Conservation (phyloP, 2,888 invertebrate genomes). For the Drosophila birchii region DNA sequence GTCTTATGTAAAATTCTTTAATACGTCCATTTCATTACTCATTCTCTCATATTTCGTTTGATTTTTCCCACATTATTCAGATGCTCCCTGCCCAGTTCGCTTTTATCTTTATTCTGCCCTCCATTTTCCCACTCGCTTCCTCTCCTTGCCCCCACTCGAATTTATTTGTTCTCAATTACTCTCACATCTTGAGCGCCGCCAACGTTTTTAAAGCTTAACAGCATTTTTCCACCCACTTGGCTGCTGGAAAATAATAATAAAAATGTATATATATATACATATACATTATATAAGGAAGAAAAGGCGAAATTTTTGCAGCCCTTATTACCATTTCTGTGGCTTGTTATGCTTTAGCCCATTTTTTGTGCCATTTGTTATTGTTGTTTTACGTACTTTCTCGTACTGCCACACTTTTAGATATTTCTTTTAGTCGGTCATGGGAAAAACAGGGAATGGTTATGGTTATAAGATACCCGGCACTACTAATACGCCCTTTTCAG, state of each 20-base stretch:
- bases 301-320: slow-evolving; percentile 34
- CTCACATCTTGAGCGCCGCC: slow-evolving; percentile 39
- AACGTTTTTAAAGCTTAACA: slow-evolving; percentile 68
- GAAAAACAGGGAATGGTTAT: slow-evolving; percentile 3
- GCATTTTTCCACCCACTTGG: slow-evolving; percentile 59
- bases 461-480: background rate
- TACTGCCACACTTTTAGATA: slow-evolving; percentile 65
- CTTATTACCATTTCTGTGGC: slow-evolving; percentile 50
- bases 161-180: slow-evolving; percentile 50
- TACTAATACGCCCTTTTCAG: background rate
- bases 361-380: slow-evolving; percentile 72
- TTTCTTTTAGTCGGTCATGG: slow-evolving; percentile 48
- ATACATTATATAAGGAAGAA: slow-evolving; percentile 16
- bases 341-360: slow-evolving; percentile 55
- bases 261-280: slow-evolving; percentile 22
- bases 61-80: slow-evolving; percentile 21
- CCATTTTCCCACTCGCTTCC: background rate
- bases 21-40: slow-evolving; percentile 33
- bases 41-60: slow-evolving; percentile 38
- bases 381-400: slow-evolving; percentile 46
- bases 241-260: slow-evolving; percentile 37
- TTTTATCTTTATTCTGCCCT: slow-evolving; percentile 34
- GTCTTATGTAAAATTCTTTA: slow-evolving; percentile 13
- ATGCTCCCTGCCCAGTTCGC: slow-evolving; percentile 24
- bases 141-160: background rate